Base-by-base conservation (phyloP, 2,888 invertebrate genomes). In the Melikaiella ostensackeni region DNA sequence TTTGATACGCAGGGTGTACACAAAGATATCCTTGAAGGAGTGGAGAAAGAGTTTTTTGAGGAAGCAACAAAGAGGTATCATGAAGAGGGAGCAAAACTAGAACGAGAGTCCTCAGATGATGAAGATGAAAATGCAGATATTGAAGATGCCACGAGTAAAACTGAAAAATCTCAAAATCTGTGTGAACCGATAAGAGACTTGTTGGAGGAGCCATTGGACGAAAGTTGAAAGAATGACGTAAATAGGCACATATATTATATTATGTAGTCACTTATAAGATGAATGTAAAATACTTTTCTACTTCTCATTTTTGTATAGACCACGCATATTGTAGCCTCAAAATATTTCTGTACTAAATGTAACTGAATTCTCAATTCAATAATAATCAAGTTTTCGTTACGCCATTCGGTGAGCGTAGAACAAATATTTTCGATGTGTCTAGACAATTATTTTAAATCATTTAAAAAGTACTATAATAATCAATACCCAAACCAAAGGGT, bases 11-110 rank as follows among this genome's bases (percentile, higher is more conserved):
- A 70, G 70, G 70, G 70, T 11, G 30, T 30, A 50, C 70, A 70
- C n/a, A 50, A 70, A 11, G 70, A 30, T 9, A 50, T 50, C 27
- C 24, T 70, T 19, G 50, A 70, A 50, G 70, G 50, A 9, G 27
- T 50, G 27, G 70, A 70, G 24, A 50, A 70, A 27, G 30, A 70
- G 11, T 50, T 50, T 50, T 46, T 70, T 30, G 42, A 70, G 30
- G 46, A 50, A 70, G 70, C 46, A 70, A 70, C 70, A 30, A 70
- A 70, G n/a, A 30, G 30, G 30, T 70, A 70, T 70, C 24, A 50
- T 50, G 70, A 70, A 27, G 70, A 70, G 13, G 70, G 70, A 33
- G 46, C 70, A 19, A 46, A 70, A 50, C 46, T 70, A 11, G 70
- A 70, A 50, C 27, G 50, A 70, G 70, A 70, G 11, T 70, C 70